Conservation (phyloP, 2,113 vertebrate genomes). For the Microtus richardsoni region DNA sequence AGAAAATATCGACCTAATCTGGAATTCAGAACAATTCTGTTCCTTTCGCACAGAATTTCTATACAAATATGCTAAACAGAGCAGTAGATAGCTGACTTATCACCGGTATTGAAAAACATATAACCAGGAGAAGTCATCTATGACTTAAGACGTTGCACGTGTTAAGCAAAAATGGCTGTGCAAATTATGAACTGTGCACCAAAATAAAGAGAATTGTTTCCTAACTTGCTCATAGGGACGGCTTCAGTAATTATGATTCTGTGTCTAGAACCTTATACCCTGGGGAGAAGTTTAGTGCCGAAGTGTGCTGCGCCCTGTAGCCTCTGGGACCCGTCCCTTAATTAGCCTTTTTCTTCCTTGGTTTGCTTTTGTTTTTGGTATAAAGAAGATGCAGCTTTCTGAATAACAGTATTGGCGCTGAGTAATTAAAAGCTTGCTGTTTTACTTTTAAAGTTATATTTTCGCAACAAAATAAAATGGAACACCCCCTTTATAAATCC, state of each 20-base stretch:
- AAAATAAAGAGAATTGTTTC: constrained; percentile 12
- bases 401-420: neutral
- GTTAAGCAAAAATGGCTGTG: neutral
- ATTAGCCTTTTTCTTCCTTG: neutral
- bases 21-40: neutral
- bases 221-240: neutral
- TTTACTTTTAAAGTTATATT: neutral
- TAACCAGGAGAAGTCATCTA: neutral
- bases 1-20: neutral
- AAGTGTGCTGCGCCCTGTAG: neutral
- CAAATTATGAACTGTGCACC: neutral
- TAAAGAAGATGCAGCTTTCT: neutral
- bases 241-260: neutral
- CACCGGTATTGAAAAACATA: neutral
- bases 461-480: neutral
- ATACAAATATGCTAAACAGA: neutral
- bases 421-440: neutral
- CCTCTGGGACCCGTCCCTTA: neutral
- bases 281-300: neutral
- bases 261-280: neutral
- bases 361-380: neutral
- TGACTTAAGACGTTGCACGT: neutral
- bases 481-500: neutral
- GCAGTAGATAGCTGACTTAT: neutral
- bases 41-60: neutral